These are phyloP conservation scores for Thysanoteuthis rhombus DNA, from an alignment of 2,888 invertebrate genomes.

Conservation along the genomic window DNA sequence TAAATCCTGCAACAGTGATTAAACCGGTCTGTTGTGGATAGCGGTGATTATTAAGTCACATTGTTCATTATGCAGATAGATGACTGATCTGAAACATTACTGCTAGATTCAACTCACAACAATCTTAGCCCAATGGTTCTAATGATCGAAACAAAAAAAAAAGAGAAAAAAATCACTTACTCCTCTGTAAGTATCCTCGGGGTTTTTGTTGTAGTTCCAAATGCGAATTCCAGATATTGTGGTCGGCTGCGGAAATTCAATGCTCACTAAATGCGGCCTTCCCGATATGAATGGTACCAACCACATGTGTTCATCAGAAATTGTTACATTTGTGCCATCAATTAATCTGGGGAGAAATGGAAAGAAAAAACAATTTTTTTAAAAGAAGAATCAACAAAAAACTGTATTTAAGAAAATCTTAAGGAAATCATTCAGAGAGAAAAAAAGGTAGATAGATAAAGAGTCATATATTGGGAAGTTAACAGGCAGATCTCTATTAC, in stretches of 20 bases:
- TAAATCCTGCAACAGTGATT: too few relatives aligned
- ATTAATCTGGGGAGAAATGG: conserved; percentile 73
- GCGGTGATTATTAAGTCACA: too few relatives aligned
- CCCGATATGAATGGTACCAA: conserved; percentile 64
- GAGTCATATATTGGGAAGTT: background rate
- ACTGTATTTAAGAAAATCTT: background rate
- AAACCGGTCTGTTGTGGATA: too few relatives aligned
- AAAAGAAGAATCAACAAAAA: background rate
- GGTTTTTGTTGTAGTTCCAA: conserved; percentile 85
- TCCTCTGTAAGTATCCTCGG: conserved; percentile 73
- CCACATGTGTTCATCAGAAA: conserved; percentile 74
- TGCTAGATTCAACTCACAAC: too few relatives aligned
- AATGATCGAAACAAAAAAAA: background rate
- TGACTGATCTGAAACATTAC: too few relatives aligned
- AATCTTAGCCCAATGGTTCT: too few relatives aligned
- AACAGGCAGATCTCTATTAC: background rate
- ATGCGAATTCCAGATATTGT: conserved; percentile 73
- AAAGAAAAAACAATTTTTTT: background rate
- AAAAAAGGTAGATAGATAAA: background rate
- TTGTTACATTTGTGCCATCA: conserved; percentile 78
- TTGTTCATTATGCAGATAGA: too few relatives aligned
- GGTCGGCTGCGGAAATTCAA: conserved; percentile 57
- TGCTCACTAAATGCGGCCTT: conserved; percentile 56
- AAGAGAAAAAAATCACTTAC: conserved; percentile 50
- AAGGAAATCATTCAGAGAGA: background rate